Conservation (phyloP, 2,113 vertebrate genomes). For the Anser brachyrhynchus region DNA sequence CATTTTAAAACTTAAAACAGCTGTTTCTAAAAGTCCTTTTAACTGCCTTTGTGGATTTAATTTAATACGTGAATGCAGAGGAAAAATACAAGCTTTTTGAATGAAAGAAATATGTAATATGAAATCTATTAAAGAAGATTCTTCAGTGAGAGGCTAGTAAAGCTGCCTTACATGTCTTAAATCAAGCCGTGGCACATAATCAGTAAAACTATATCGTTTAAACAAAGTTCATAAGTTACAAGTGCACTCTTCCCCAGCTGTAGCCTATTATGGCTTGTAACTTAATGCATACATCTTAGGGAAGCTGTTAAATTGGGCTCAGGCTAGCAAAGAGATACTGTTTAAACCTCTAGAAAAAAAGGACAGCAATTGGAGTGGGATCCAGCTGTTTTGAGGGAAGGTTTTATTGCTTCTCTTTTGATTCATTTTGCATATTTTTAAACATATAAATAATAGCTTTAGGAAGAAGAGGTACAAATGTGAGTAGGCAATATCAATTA, state of each 20-base stretch:
- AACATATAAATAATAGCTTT: background rate
- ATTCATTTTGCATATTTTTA: background rate
- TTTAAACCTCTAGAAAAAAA: constrained; percentile 31
- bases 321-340: constrained; percentile 62
- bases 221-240: constrained; percentile 75
- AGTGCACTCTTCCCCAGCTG: constrained; percentile 72
- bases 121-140: constrained; percentile 71
- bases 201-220: constrained; percentile 77
- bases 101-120: constrained; percentile 68
- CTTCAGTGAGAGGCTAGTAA: constrained; percentile 74
- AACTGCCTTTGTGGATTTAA: constrained; percentile 47
- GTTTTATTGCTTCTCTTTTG: background rate
- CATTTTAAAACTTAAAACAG: constrained; percentile 34
- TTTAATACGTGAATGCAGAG: constrained; percentile 27
- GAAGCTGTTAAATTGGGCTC: constrained; percentile 72
- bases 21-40: constrained; percentile 48
- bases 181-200: constrained; percentile 78
- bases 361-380: background rate
- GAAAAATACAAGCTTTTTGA: constrained; percentile 57
- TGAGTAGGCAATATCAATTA: background rate
- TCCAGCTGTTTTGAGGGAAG: background rate
- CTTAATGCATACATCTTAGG: constrained; percentile 73
- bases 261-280: constrained; percentile 73
- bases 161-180: constrained; percentile 78
- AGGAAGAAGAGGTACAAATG: background rate